Evolutionary conservation across 2,888 invertebrate species (phyloP), one percentile per base, ranked within the genome.

Genomic region (Limnephilus auricula): DNA sequence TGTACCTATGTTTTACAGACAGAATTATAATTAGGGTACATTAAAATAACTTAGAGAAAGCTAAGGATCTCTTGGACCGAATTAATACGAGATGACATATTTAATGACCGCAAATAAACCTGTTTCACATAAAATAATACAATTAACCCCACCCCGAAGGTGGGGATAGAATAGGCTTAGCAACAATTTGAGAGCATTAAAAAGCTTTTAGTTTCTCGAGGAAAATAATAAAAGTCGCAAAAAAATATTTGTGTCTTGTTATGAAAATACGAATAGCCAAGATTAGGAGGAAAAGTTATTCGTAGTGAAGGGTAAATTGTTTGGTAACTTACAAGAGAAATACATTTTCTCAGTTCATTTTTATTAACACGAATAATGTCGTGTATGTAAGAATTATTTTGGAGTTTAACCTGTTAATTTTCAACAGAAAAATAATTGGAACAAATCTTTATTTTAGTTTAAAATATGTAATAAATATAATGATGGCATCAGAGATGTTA

Each of bases 191-290:
- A 65, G 65, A 65, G 65, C 65, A 2, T 13, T 32, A 82, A 32
- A 82, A 34, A 37, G 84, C 84, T 84, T 84, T 84, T 84, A 84
- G 84, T 84, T 34, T n/a, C 32, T 32, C 80, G 31, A 82, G 32
- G 32, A 82, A 34, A 32, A 82, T 82, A 82, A 82, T 18, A 34
- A 82, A 82, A 82, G 80, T 32, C 31, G 18, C 80, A 15, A 25
- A 82, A 25, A 32, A 9, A 82, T 84, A 32, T 84, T 84, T 84
- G 31, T 84, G 40, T 25, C 84, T 84, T 40, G 37, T 84, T 84
- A 84, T 84, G 84, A 37, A 84, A 84, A 37, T 84, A 84, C n/a
- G n/a, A n/a, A 84, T 40, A 84, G 18, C 34, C 34, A 84, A 84
- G n/a, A 37, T 84, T 32, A 84, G n/a, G 34, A 37, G 37, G 37